These are phyloP conservation scores for Silurus asotus DNA, from an alignment of 2,113 vertebrate species.

Conservation along the genomic window DNA sequence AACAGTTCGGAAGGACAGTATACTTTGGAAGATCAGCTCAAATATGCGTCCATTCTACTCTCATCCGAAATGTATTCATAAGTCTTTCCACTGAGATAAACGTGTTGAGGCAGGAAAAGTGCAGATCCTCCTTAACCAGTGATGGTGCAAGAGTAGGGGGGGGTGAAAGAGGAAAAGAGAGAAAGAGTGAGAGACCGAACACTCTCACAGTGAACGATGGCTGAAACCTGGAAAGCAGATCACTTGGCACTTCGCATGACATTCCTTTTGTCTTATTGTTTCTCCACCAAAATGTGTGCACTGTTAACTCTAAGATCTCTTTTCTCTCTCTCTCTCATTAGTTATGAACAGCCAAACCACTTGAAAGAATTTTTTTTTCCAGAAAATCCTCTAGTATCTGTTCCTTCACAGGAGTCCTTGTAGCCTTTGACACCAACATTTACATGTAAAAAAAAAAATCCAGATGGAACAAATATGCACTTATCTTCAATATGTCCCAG, in stretches of 20 bases:
- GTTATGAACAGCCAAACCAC: constrained; percentile 5
- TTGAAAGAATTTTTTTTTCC: constrained; percentile 13
- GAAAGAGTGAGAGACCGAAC: constrained; percentile 5
- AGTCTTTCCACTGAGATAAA: not conserved
- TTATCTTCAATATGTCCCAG: constrained; percentile 13
- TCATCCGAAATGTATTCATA: not conserved
- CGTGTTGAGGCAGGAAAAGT: constrained; percentile 8
- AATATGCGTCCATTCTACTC: not conserved
- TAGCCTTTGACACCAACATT: constrained; percentile 22
- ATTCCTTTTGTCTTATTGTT: constrained; percentile 34
- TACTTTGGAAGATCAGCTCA: constrained; percentile 7
- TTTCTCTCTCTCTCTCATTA: not conserved
- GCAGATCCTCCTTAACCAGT: not conserved
- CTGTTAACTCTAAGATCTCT: not conserved
- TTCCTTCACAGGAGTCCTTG: constrained; percentile 5
- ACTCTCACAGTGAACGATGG: not conserved
- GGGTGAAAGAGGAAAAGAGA: not conserved
- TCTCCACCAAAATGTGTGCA: not conserved
- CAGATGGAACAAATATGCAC: constrained; percentile 14
- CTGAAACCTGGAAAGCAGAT: constrained; percentile 41
- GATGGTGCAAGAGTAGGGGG: not conserved
- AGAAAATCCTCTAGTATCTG: not conserved
- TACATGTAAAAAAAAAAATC: not conserved
- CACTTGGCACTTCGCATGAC: constrained; percentile 31
- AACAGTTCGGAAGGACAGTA: not conserved